phyloP scores from a whole-genome alignment of 1,140 invertebrate species.

The Tenebrio molitor region DNA sequence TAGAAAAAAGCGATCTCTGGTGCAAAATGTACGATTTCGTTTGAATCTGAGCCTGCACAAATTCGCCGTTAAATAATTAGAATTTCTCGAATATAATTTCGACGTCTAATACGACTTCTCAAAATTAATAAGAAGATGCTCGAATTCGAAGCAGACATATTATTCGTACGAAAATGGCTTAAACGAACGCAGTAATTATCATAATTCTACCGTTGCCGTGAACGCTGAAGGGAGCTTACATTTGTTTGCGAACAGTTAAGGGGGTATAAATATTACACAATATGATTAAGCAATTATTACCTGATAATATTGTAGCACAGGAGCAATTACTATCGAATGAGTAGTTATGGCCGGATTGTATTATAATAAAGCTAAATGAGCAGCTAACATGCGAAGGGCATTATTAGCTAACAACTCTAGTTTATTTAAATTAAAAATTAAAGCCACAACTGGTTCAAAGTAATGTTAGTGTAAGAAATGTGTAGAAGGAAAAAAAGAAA shows the following conservation, averaged over 20 bases:
- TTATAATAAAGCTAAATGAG: conserved; percentile 34
- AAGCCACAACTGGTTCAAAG: background rate
- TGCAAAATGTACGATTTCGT: background rate
- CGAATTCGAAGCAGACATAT: conserved; percentile 1
- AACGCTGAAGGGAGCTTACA: background rate
- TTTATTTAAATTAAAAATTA: conserved; percentile 25
- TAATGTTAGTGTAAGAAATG: no score
- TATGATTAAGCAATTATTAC: conserved; percentile 38
- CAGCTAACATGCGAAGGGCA: conserved; percentile 40
- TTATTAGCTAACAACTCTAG: conserved; percentile 38
- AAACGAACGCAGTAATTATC: background rate
- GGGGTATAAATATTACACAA: conserved; percentile 6
- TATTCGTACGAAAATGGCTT: background rate
- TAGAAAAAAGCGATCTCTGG: no score
- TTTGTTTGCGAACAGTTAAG: conserved; percentile 5
- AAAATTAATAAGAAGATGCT: conserved; percentile 1
- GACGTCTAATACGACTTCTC: background rate
- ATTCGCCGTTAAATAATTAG: conserved; percentile 4
- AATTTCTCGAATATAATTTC: background rate
- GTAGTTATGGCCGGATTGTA: conserved; percentile 10
- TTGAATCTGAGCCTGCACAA: background rate
- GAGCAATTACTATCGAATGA: conserved; percentile 23
- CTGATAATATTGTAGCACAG: conserved; percentile 24
- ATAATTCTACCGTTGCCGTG: background rate
- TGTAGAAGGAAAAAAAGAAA: no score